Evolutionary conservation across 2,797 vertebrate genomes (phyloP), one percentile per base, ranked within the genome.

Genomic region (Gymnocypris eckloni): DNA sequence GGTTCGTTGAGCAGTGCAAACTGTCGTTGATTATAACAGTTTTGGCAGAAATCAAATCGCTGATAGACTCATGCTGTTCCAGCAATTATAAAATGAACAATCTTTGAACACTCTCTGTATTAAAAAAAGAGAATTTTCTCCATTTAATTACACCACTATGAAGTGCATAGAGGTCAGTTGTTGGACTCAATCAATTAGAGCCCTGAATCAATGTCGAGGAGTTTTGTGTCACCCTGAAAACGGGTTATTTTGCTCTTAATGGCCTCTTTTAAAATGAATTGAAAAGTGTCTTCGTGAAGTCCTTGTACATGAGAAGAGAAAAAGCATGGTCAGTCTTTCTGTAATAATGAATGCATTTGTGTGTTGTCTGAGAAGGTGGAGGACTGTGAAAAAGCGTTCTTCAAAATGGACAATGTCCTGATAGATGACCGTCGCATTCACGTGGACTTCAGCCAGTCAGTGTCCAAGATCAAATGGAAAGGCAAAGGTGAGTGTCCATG

Each of bases 371-470:
- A 33, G 48, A 92, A 99, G 98, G 96, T 98, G 89, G 98, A 99
- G 91, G 98, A 99, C 87, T 99, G 98, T 92, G 98, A 99, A 91
- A 99, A 99, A 93, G 98, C 98, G 0, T 99, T 96, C 91, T 99
- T 99, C 91, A 99, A 99, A 92, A 99, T 99, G 98, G 98, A 99
- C 93, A 99, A 99, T 0, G 98, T 99, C 22, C 95, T 99, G 82
- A 99, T 99, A 79, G 98, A 99, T 82, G 98, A 99, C 89, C 95
- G 98, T 4, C 94, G 98, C 64, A 99, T 99, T 89, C 98, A 99
- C 0, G 98, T 99, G 56, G 98, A 99, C 94, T 99, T 99, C 92
- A 99, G 98, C 92, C 98, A 99, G 92, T 99, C 98, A 1, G 98
- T 99, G 12, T 93, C 98, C 59, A 99, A 99, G 93, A 96, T 99